Conservation (phyloP, 2,113 vertebrate species). For the Maccullochella peelii region DNA sequence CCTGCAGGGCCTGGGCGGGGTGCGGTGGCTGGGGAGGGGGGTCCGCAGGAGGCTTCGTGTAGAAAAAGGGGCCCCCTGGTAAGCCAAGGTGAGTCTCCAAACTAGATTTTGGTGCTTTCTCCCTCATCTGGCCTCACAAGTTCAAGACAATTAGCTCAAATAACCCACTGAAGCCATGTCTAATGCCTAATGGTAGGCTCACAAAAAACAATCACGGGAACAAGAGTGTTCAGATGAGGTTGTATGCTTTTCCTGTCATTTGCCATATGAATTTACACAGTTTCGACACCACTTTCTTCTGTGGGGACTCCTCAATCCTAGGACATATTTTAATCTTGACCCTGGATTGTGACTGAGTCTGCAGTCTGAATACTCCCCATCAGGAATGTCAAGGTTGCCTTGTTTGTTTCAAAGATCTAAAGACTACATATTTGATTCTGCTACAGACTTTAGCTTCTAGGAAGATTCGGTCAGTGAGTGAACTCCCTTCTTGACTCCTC, state of each 20-base stretch:
- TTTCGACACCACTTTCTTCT: background rate
- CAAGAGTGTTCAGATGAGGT: constrained; percentile 1
- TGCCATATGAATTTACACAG: background rate
- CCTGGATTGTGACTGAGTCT: background rate
- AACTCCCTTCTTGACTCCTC: constrained; percentile 13
- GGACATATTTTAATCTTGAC: constrained; percentile 37
- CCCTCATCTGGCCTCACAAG: constrained; percentile 39
- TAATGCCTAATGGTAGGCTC: constrained; percentile 17
- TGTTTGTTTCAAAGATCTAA: constrained; percentile 24
- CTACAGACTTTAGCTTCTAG: constrained; percentile 33
- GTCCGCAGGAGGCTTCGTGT: constrained; percentile 10
- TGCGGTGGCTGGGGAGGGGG: constrained; percentile 30
- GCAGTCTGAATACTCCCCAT: constrained; percentile 42
- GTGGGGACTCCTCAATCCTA: constrained; percentile 11
- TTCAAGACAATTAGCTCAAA: constrained; percentile 62
- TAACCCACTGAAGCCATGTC: constrained; percentile 11
- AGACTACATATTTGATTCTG: constrained; percentile 22
- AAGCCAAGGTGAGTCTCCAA: constrained; percentile 41
- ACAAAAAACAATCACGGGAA: background rate
- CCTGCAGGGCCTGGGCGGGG: constrained; percentile 65
- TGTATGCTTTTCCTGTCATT: background rate
- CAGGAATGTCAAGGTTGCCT: constrained; percentile 65
- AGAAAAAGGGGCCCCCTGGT: constrained; percentile 25
- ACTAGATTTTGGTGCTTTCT: constrained; percentile 17
- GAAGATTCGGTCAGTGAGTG: constrained; percentile 5